phyloP scores from a whole-genome alignment of 2,113 vertebrate genomes.

The Xenopus tropicalis region UCB_Xtro_10.0 CM004446.2:36334501-36335000 shows the following conservation, averaged over 20 bases:
- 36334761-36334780: slow-evolving; percentile 29
- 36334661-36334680: slow-evolving; percentile 18
- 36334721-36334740: slow-evolving; percentile 21
- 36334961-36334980: too few species aligned
- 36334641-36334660: slow-evolving; percentile 18
- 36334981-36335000: too few species aligned
- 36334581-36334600: slow-evolving; percentile 46
- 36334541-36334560: not conserved
- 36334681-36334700: not conserved
- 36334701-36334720: slow-evolving; percentile 6
- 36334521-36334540: too few species aligned
- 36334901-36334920: too few species aligned
- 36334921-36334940: too few species aligned
- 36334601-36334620: slow-evolving; percentile 39
- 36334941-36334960: too few species aligned
- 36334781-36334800: slow-evolving; percentile 34
- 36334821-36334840: slow-evolving; percentile 43
- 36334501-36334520: too few species aligned
- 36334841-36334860: slow-evolving; percentile 12
- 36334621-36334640: slow-evolving; percentile 21
- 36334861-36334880: not conserved
- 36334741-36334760: slow-evolving; percentile 22
- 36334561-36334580: slow-evolving; percentile 42
- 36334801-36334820: slow-evolving; percentile 43
- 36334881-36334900: slow-evolving; percentile 1